phyloP scores from a whole-genome alignment of 1,140 invertebrate species.

The Drosophila fuyamai region DNA sequence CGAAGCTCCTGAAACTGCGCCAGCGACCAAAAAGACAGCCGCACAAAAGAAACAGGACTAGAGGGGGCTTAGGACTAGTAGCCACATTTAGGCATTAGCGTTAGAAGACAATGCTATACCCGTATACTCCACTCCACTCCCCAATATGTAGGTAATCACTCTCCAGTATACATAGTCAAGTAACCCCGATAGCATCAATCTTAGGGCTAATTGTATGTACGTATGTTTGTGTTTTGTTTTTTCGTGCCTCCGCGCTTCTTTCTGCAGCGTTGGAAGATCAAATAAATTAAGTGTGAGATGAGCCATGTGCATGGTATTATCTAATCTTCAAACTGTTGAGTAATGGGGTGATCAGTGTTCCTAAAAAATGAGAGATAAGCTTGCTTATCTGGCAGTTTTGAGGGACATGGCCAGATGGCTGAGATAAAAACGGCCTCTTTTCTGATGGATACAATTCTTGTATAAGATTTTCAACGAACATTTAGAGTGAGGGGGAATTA shows the following conservation, averaged over 20 bases:
- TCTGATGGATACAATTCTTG: not conserved
- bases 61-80: constrained; percentile 11
- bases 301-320: constrained; percentile 5
- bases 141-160: constrained; percentile 49
- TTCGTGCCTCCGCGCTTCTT: constrained; percentile 17
- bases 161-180: constrained; percentile 53
- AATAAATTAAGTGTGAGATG: constrained; percentile 53
- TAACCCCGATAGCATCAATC: constrained; percentile 32
- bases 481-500: too few relatives aligned
- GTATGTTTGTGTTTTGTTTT: constrained; percentile 41
- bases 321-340: constrained; percentile 4
- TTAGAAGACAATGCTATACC: constrained; percentile 23
- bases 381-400: not conserved
- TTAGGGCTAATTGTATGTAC: constrained; percentile 50
- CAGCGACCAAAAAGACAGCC: constrained; percentile 67
- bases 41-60: constrained; percentile 80
- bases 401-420: not conserved
- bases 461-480: too few relatives aligned
- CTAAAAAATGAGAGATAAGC: constrained; percentile 5
- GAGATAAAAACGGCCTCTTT: not conserved
- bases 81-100: constrained; percentile 20
- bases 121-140: constrained; percentile 29
- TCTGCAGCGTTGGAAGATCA: constrained; percentile 38
- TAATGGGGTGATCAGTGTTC: not conserved
- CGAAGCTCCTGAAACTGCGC: constrained; percentile 35